These are phyloP conservation scores for Calosoma granatense DNA, from an alignment of 1,140 invertebrate species.

Conservation along the genomic window DNA sequence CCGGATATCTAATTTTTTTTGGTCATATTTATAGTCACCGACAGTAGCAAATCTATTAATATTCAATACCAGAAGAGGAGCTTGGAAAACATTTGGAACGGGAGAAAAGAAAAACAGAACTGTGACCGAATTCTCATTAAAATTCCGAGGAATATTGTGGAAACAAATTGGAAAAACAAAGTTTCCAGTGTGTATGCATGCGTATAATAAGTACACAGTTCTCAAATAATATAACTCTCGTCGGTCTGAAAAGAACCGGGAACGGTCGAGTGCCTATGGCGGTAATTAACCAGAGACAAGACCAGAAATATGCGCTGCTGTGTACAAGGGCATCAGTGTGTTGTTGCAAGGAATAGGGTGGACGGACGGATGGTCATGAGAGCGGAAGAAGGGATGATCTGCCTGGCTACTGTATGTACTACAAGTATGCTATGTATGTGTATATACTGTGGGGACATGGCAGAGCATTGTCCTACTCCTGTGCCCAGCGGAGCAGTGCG, in stretches of 20 bases:
- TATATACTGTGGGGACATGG: too few relatives aligned
- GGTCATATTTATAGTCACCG: too few relatives aligned
- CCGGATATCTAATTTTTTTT: too few relatives aligned
- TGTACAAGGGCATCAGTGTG: too few relatives aligned
- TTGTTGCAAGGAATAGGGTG: neutral
- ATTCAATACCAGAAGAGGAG: neutral
- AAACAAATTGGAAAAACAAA: conserved; percentile 6
- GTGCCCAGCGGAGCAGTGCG: too few relatives aligned
- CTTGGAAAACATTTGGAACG: too few relatives aligned
- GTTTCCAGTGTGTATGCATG: conserved; percentile 1
- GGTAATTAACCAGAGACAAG: conserved; percentile 7
- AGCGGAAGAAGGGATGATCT: too few relatives aligned
- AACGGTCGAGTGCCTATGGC: conserved; percentile 3
- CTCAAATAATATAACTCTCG: conserved; percentile 6
- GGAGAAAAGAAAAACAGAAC: neutral
- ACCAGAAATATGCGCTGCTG: neutral
- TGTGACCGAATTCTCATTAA: neutral
- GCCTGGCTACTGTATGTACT: too few relatives aligned
- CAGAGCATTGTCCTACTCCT: neutral
- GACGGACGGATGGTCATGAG: too few relatives aligned
- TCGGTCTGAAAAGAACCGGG: neutral
- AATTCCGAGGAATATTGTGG: neutral
- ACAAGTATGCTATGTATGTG: too few relatives aligned
- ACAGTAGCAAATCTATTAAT: too few relatives aligned
- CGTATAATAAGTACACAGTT: conserved; percentile 5